Conservation (phyloP, 2,797 vertebrate species). For the Philypnodon macrostomus region DNA sequence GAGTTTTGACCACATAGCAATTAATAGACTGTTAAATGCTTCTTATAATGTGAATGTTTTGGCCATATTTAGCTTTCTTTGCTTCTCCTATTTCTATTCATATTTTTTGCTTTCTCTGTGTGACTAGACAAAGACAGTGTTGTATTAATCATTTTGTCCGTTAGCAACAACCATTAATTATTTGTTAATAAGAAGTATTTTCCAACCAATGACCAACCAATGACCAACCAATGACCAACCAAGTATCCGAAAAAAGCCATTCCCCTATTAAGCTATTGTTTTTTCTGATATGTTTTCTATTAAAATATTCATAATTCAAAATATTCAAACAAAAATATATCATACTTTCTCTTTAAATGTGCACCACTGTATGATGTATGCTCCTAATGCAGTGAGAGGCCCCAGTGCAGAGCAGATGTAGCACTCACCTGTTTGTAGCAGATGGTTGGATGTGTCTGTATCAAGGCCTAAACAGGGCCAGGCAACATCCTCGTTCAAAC, state of each 20-base stretch:
- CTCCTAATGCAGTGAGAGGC: neutral
- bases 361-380: neutral
- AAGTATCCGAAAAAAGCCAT: too few species aligned
- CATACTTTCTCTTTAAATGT: neutral
- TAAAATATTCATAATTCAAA: too few species aligned
- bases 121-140: neutral
- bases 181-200: too few species aligned
- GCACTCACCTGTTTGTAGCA: conserved; percentile 69
- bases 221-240: too few species aligned
- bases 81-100: neutral
- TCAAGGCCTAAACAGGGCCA: conserved; percentile 48
- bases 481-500: conserved; percentile 20
- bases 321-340: neutral
- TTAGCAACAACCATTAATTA: neutral
- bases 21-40: too few species aligned
- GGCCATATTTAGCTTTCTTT: neutral
- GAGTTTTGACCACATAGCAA: too few species aligned
- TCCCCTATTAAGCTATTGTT: too few species aligned
- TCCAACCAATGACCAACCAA: too few species aligned
- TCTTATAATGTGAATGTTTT: neutral
- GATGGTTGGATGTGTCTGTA: conserved; percentile 29
- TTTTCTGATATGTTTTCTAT: too few species aligned
- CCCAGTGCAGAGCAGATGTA: conserved; percentile 23
- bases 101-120: neutral
- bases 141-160: neutral